A percentile compares a stretch with the other conserved stretches of the same genome.
Evolutionary conservation across 2,113 vertebrate genomes (phyloP).

Genomic region (Tachycineta bicolor): DNA sequence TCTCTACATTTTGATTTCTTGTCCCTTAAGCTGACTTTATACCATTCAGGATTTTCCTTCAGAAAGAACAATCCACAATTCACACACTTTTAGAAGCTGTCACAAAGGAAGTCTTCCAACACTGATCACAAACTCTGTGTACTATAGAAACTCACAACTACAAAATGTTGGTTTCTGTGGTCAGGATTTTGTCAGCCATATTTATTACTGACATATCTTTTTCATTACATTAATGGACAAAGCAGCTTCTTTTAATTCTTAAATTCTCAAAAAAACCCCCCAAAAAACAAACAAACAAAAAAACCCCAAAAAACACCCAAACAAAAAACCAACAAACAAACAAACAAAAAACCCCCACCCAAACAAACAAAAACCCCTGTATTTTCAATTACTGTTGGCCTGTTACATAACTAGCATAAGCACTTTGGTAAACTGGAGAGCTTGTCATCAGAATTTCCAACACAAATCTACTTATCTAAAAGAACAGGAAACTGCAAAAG

Average conservation of each 20-base stretch:
- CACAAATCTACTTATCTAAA: background rate
- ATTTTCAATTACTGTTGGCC: background rate
- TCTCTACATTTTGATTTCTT: background rate
- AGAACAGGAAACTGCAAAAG: background rate
- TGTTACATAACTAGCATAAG: background rate
- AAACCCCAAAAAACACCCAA: too few species aligned
- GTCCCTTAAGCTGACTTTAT: background rate
- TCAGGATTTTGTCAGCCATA: background rate
- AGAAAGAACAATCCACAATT: background rate
- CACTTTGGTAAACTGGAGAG: background rate
- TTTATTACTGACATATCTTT: background rate
- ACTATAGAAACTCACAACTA: background rate
- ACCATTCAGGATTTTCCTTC: background rate
- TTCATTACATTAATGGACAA: background rate
- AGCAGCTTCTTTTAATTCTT: background rate
- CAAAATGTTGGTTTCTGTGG: background rate
- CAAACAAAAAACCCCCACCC: background rate
- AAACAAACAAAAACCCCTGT: background rate
- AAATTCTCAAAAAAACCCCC: background rate
- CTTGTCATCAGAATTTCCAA: background rate
- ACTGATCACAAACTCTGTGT: background rate
- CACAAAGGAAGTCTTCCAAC: background rate
- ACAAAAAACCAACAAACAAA: background rate
- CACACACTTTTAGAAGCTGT: background rate
- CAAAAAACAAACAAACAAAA: background rate